Evolutionary conservation across 1,140 invertebrate species (phyloP), one percentile per base, ranked within the genome.

Genomic region (Bombus turneri): DNA sequence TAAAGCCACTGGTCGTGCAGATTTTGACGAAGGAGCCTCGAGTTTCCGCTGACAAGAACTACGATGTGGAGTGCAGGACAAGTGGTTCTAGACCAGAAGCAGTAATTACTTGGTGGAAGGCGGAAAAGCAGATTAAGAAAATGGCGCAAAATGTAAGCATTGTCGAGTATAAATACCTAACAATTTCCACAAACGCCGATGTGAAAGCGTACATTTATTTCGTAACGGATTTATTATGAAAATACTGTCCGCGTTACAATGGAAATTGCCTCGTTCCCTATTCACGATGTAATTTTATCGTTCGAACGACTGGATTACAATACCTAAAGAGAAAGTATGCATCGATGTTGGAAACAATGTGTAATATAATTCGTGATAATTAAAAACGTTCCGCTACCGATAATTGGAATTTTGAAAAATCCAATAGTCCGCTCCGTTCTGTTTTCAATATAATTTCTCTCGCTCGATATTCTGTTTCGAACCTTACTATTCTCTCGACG

Each of bases 41-140:
- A 91, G 96, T 98, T 31, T 97, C 97, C 18, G 97, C 97, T 1
- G 98, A 98, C 87, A 97, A 97, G 92, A 96, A 97, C 86, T 98
- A 98, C 91, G 97, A 98, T 86, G 96, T 98, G 39, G 97, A 98
- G 92, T 98, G 98, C 92, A 96, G 97, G 88, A 97, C 97, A 39
- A 96, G 96, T 0, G 98, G 98, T 66, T 98, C 98, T 1, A 95
- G 97, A 82, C 98, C 98, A 1, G 96, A 97, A 87, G 97, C 98
- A 5, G 94, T 96, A n/a, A 98, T 98, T 90, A 97, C 97, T 37
- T 97, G 96, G 96, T 98, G 97, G 97, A 98, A 98, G 93, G 97
- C 97, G 85, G 97, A 96, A 92, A 96, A 97, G 90, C 97, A 97
- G 92, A 96, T 98, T 64, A 97, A 97, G 94, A 96, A 96, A 93